phyloP scores from a whole-genome alignment of 2,797 vertebrate genomes.

The Erethizon dorsatum region DNA sequence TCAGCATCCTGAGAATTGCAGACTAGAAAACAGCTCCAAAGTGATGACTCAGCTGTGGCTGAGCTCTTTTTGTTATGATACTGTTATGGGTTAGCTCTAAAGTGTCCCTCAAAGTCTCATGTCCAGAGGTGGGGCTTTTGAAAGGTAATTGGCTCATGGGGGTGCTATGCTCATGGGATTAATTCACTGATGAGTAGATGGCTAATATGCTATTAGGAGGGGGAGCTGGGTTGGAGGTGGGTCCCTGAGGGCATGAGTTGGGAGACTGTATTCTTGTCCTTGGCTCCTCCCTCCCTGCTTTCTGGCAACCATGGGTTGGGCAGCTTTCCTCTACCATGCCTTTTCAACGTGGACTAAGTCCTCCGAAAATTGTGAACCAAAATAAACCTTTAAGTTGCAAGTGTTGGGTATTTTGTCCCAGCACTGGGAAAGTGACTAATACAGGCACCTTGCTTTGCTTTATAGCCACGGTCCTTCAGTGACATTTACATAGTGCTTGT shows the following conservation, averaged over 20 bases:
- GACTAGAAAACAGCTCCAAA: background rate
- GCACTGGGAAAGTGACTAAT: background rate
- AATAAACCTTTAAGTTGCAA: background rate
- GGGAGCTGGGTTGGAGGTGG: background rate
- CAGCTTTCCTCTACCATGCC: background rate
- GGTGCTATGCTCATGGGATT: background rate
- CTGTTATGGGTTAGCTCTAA: background rate
- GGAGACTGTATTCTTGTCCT: background rate
- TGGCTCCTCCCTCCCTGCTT: background rate
- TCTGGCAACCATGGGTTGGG: background rate
- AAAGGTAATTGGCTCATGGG: background rate
- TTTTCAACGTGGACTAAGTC: background rate
- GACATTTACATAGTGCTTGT: background rate
- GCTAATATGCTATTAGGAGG: background rate
- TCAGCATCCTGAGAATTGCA: conserved; percentile 12
- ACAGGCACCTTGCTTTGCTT: background rate
- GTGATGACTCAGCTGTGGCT: background rate
- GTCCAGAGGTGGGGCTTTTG: background rate
- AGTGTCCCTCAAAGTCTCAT: background rate
- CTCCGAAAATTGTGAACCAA: background rate
- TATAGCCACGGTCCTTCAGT: background rate
- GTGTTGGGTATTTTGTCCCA: background rate
- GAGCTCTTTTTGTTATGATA: background rate
- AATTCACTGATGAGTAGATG: background rate
- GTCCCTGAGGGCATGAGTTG: background rate